These are phyloP conservation scores for Dyspetes luteomarginatus DNA, from an alignment of 2,888 invertebrate genomes.

Conservation along the genomic window DNA sequence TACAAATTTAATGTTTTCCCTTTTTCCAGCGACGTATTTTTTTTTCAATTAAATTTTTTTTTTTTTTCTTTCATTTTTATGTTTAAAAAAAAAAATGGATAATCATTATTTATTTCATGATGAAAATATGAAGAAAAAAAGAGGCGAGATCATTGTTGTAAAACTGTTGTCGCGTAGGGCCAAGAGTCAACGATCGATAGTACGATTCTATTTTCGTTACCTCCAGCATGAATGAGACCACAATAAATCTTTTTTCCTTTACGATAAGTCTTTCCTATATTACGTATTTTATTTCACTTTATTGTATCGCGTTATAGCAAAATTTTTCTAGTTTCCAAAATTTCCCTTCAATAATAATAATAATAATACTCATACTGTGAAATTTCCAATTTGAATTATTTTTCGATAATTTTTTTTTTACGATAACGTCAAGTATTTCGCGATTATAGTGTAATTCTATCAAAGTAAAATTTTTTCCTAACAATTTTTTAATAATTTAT, in stretches of 20 bases:
- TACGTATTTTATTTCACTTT: too few relatives aligned
- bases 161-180: constrained; percentile 47
- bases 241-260: not conserved
- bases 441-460: too few relatives aligned
- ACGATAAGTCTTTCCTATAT: too few relatives aligned
- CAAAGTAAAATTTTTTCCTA: too few relatives aligned
- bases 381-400: too few relatives aligned
- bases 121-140: not conserved
- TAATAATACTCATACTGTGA: too few relatives aligned
- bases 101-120: not conserved
- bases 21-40: not conserved
- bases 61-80: not conserved
- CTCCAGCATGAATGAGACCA: constrained; percentile 46
- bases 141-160: constrained; percentile 29
- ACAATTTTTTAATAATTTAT: too few relatives aligned
- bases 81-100: not conserved
- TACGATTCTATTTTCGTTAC: constrained; percentile 72
- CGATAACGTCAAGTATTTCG: too few relatives aligned
- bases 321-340: too few relatives aligned
- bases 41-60: not conserved
- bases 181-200: constrained; percentile 71
- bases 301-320: too few relatives aligned
- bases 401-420: too few relatives aligned
- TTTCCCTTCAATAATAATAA: too few relatives aligned
- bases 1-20: not conserved